Base-by-base conservation (phyloP, 2,797 vertebrate species). In the Microchirus variegatus region DNA sequence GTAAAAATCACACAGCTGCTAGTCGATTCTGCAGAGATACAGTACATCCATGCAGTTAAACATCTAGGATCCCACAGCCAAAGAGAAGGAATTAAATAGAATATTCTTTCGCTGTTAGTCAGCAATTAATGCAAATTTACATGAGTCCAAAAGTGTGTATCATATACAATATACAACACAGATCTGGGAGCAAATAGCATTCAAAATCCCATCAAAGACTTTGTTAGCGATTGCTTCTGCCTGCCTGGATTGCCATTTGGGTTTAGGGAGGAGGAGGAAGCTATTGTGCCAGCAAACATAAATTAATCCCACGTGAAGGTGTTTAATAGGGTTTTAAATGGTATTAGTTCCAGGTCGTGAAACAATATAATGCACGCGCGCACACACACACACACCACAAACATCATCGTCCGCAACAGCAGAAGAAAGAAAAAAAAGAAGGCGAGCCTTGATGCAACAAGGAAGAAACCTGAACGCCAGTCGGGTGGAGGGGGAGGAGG, bases 71-170 rank as follows among this genome's bases (percentile, higher is more conserved):
- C 94, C 94, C 94, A 96, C 90, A 95, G 94, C 96, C 91, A 96
- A 93, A 95, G 91, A 94, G 92, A 93, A 95, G 94, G 92, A 93
- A 95, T 96, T 96, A 95, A 97, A 96, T 95, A 95, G 89, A 96
- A 87, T 93, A 95, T 94, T 91, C 85, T 91, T 85, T 90, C 92
- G 94, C 94, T 93, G 89, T 96, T 96, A 96, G 96, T 96, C 94
- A 97, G 95, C 94, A 96, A 94, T 95, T 93, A 96, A 97, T 95
- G 92, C 92, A 96, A 97, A 96, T 95, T 93, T 95, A 98, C 94
- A 95, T 81, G 90, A 95, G 94, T 95, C 94, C 93, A 94, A 96
- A 96, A 95, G 89, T 94, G 93, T 95, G 87, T 94, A 95, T 95
- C 90, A 93, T 94, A 91, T 94, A 95, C 94, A 95, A 94, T 95